phyloP scores from a whole-genome alignment of 2,888 invertebrate genomes.

The Pollenia amentaria region DNA sequence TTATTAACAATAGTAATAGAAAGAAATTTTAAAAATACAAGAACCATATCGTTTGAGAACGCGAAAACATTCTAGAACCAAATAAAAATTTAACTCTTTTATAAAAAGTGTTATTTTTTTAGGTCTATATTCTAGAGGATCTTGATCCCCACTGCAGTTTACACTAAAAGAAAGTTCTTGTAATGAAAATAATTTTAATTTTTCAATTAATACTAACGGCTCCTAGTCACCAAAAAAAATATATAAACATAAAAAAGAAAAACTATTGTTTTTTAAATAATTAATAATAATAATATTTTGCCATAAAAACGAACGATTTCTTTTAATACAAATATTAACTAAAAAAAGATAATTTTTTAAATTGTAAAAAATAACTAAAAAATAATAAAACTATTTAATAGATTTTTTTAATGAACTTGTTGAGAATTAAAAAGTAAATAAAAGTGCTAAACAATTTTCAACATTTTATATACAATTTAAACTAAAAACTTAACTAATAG shows the following conservation, averaged over 20 bases:
- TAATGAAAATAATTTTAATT: constrained; percentile 34
- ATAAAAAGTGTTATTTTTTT: constrained; percentile 46
- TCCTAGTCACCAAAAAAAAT: constrained; percentile 73
- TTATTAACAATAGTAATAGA: constrained; percentile 59
- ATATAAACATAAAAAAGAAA: constrained; percentile 19
- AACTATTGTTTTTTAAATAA: constrained; percentile 54
- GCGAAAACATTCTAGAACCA: neutral
- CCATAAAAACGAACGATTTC: constrained; percentile 70
- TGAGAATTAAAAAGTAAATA: constrained; percentile 54
- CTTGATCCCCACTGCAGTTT: neutral
- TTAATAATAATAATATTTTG: constrained; percentile 44
- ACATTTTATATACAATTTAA: constrained; percentile 49
- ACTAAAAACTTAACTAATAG: constrained; percentile 49
- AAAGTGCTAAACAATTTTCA: constrained; percentile 67
- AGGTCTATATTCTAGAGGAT: neutral
- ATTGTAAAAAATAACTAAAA: constrained; percentile 39
- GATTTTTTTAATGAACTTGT: constrained; percentile 55
- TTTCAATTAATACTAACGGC: constrained; percentile 66
- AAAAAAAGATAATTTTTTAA: constrained; percentile 27
- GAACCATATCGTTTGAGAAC: neutral
- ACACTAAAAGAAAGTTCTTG: constrained; percentile 42
- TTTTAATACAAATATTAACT: constrained; percentile 4
- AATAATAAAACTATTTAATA: constrained; percentile 43
- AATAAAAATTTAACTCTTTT: constrained; percentile 47
- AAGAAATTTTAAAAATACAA: constrained; percentile 18